A percentile compares a stretch with the other conserved stretches of the same genome.
Evolutionary conservation across 2,113 vertebrate species (phyloP).

Genomic region (Chaetops frenatus): DNA sequence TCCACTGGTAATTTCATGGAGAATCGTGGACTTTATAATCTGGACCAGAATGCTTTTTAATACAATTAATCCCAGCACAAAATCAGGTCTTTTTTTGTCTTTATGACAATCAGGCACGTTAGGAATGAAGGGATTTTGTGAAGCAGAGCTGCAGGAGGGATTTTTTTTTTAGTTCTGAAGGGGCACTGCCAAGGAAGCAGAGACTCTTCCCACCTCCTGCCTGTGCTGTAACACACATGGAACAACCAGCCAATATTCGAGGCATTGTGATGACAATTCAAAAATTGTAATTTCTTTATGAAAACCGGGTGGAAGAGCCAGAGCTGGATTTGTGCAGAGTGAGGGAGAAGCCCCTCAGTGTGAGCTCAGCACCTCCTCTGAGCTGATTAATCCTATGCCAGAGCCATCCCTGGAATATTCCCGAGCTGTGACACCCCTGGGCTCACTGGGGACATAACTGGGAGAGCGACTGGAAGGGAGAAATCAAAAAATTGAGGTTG

Average conservation of each 20-base stretch:
- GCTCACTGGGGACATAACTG: background rate
- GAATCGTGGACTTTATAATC: background rate
- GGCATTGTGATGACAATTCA: background rate
- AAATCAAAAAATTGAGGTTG: background rate
- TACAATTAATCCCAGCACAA: background rate
- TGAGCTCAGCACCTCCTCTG: background rate
- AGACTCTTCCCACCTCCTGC: background rate
- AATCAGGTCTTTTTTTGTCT: background rate
- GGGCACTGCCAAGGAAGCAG: background rate
- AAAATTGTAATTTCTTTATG: background rate
- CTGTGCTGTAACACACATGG: background rate
- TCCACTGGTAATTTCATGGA: background rate
- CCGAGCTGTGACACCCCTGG: fast-evolving
- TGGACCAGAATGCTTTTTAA: background rate
- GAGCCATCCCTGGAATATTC: background rate
- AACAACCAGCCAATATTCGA: background rate
- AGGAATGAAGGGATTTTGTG: background rate
- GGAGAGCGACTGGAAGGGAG: background rate
- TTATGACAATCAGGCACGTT: background rate
- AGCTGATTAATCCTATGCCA: fast-evolving
- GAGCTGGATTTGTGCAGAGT: fast-evolving
- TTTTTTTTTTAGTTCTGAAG: background rate
- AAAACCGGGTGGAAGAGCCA: background rate
- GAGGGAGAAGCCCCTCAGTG: background rate
- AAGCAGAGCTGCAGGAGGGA: background rate